These are phyloP conservation scores for Hoplodrina blanda DNA, from an alignment of 2,888 invertebrate species.

Conservation along the genomic window DNA sequence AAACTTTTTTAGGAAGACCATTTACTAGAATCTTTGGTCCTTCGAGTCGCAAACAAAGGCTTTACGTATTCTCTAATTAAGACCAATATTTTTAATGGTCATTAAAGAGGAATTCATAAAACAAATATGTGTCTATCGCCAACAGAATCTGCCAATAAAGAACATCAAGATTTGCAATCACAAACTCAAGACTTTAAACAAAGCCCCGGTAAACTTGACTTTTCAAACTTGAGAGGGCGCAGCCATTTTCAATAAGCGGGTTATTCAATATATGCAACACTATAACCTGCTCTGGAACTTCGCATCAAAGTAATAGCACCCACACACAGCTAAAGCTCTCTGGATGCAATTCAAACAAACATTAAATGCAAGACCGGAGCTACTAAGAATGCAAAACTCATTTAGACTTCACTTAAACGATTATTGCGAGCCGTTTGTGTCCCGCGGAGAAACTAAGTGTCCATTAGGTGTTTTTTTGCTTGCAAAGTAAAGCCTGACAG, in stretches of 20 bases:
- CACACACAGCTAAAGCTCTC: conserved; percentile 47
- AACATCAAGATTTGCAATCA: conserved; percentile 6
- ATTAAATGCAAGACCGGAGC: conserved; percentile 52
- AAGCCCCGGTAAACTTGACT: conserved; percentile 1
- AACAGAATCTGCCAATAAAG: neutral
- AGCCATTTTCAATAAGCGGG: conserved; percentile 34
- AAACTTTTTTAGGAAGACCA: neutral
- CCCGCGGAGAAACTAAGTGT: conserved; percentile 47
- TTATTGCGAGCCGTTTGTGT: conserved; percentile 49
- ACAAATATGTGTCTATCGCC: neutral
- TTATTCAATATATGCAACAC: conserved; percentile 55
- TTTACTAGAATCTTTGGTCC: neutral
- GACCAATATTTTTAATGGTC: neutral
- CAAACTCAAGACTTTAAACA: conserved; percentile 15
- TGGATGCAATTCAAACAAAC: conserved; percentile 51
- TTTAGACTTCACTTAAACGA: conserved; percentile 51
- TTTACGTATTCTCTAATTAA: neutral
- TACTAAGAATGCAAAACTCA: conserved; percentile 57
- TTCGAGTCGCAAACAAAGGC: neutral
- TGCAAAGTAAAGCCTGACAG: conserved; percentile 3
- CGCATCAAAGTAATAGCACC: conserved; percentile 42
- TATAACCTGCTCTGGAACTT: conserved; percentile 49
- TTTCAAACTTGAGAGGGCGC: conserved; percentile 19
- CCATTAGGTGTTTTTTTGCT: conserved; percentile 33
- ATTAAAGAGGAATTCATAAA: neutral